Percentiles rank a stretch among this genome's conserved stretches.
phyloP scores from a whole-genome alignment of 2,113 vertebrate species.

The Procapra przewalskii region DNA sequence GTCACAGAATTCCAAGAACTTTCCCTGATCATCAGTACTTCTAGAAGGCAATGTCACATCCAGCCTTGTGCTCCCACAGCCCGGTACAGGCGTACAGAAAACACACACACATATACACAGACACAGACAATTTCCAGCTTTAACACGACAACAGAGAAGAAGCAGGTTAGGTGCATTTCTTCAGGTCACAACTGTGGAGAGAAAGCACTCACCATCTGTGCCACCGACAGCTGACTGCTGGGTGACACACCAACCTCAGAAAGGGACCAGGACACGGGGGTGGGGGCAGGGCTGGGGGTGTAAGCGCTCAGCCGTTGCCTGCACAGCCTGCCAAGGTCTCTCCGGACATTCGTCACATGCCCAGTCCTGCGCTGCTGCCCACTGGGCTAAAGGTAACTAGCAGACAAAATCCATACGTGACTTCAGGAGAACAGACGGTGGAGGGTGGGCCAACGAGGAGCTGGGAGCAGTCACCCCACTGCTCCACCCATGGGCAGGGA shows the following conservation, averaged over 20 bases:
- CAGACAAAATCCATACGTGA: slow-evolving; percentile 81
- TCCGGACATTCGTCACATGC: slow-evolving; percentile 79
- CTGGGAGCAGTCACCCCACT: slow-evolving; percentile 84
- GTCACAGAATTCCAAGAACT: neutral
- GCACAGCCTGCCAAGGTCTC: slow-evolving; percentile 79
- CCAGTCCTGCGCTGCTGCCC: slow-evolving; percentile 69
- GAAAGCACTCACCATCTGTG: slow-evolving; percentile 48
- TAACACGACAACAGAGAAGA: slow-evolving; percentile 10
- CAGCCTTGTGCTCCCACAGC: neutral
- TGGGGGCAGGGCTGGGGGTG: neutral
- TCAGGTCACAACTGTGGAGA: neutral
- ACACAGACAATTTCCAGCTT: neutral
- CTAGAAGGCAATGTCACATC: neutral
- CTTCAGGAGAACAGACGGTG: slow-evolving; percentile 64
- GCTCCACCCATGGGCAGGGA: slow-evolving; percentile 69
- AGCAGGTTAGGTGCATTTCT: slow-evolving; percentile 12
- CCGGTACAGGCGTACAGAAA: neutral
- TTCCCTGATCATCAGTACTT: neutral
- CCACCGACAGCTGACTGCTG: slow-evolving; percentile 44
- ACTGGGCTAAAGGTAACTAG: slow-evolving; percentile 87
- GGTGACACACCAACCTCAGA: slow-evolving; percentile 61
- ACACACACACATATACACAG: neutral
- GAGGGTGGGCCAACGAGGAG: slow-evolving; percentile 83
- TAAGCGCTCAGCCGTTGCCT: slow-evolving; percentile 68
- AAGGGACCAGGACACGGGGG: slow-evolving; percentile 1